Percentiles rank a stretch among this genome's conserved stretches.
These are phyloP conservation scores for Apocrypta bakeri DNA, from an alignment of 1,140 invertebrate species.

Conservation along the genomic window DNA sequence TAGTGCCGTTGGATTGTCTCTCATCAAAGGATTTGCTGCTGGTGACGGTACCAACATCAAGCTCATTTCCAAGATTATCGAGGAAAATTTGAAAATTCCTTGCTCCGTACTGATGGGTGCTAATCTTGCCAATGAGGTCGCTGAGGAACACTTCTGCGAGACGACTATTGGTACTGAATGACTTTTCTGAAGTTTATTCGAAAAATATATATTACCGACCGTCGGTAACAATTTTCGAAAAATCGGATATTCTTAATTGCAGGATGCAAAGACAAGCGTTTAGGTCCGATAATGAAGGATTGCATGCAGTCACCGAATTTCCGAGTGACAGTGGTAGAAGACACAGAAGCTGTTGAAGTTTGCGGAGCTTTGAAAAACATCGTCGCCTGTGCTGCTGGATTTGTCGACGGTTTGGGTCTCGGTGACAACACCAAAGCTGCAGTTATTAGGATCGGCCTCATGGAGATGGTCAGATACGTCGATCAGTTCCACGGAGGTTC, in stretches of 20 bases:
- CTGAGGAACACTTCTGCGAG: conserved; percentile 89
- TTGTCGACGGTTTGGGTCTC: conserved; percentile 84
- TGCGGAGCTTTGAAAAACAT: conserved; percentile 93
- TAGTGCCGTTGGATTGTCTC: conserved; percentile 82
- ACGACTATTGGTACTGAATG: conserved; percentile 88
- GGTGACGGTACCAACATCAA: conserved; percentile 80
- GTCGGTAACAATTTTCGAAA: no score
- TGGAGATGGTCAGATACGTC: conserved; percentile 85
- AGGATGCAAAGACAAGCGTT: conserved; percentile 77
- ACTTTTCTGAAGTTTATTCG: no score
- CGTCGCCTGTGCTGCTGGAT: conserved; percentile 88
- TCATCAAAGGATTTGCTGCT: conserved; percentile 87
- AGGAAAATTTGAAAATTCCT: conserved; percentile 80
- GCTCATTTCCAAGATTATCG: conserved; percentile 85
- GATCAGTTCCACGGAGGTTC: conserved; percentile 78
- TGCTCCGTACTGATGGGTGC: conserved; percentile 90
- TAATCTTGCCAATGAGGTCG: conserved; percentile 86
- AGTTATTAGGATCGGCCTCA: conserved; percentile 87
- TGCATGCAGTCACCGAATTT: conserved; percentile 87
- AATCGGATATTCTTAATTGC: no score
- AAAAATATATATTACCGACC: no score
- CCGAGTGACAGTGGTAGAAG: conserved; percentile 85
- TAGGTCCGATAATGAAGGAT: conserved; percentile 79
- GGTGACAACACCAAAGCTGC: conserved; percentile 93
- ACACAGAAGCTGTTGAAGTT: conserved; percentile 86